A percentile compares a stretch with the other conserved stretches of the same genome.
Conservation (phyloP, 92 coral and sea anemone genomes). For the Plumapathes pennacea region DNA sequence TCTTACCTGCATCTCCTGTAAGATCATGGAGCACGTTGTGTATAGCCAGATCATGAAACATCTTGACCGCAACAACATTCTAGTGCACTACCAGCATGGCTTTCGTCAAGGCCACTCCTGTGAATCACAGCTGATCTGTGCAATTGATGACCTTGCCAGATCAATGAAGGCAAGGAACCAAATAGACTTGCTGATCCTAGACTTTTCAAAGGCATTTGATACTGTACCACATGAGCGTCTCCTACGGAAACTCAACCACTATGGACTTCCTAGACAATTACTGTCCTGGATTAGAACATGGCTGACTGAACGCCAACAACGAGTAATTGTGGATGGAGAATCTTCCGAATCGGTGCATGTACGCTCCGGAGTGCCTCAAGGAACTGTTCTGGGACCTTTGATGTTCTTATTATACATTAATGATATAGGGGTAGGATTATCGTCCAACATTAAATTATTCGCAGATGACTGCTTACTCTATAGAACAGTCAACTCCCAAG, state of each 20-base stretch:
- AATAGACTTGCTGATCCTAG: conserved; percentile 1
- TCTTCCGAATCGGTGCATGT: conserved; percentile 4
- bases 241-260: neutral
- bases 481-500: too few relatives aligned
- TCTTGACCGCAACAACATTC: conserved; percentile 12
- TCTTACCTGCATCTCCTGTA: conserved; percentile 7
- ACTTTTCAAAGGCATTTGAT: conserved; percentile 1
- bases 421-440: too few relatives aligned
- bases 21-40: conserved; percentile 8
- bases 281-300: conserved; percentile 11
- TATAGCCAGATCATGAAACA: conserved; percentile 8
- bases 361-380: conserved; percentile 7
- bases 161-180: neutral
- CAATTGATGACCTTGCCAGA: neutral
- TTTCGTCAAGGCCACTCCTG: conserved; percentile 26
- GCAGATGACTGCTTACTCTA: too few relatives aligned
- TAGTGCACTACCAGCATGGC: conserved; percentile 16
- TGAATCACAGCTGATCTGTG: conserved; percentile 20
- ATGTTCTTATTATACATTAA: too few relatives aligned
- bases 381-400: too few relatives aligned
- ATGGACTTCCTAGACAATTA: conserved; percentile 1
- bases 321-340: conserved; percentile 12
- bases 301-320: conserved; percentile 6
- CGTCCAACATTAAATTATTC: too few relatives aligned
- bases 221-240: conserved; percentile 5